Conservation (phyloP, 2,113 vertebrate species). For the Scytalopus superciliaris region DNA sequence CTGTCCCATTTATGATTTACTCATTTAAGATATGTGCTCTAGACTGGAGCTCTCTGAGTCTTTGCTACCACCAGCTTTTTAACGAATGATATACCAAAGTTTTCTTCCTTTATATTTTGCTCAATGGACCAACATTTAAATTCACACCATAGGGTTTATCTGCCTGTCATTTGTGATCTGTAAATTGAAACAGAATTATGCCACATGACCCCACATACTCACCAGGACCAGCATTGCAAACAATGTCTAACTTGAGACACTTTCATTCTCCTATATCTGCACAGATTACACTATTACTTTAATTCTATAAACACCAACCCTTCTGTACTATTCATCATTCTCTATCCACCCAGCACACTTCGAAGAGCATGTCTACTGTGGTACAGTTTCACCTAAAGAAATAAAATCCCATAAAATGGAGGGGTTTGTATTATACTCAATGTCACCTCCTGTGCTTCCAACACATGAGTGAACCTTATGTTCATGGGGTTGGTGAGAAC, state of each 20-base stretch:
- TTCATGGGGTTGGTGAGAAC: not conserved
- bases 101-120: not conserved
- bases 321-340: not conserved
- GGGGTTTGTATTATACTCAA: not conserved
- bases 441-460: not conserved
- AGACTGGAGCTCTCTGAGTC: not conserved
- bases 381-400: not conserved
- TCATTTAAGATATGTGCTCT: not conserved
- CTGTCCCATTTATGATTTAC: not conserved
- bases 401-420: not conserved
- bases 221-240: not conserved
- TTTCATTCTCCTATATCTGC: not conserved
- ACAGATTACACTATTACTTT: not conserved
- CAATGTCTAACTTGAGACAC: not conserved
- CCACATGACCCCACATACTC: not conserved
- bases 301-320: not conserved
- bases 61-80: not conserved
- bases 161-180: not conserved
- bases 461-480: not conserved
- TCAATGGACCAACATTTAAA: not conserved
- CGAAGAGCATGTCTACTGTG: not conserved
- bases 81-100: not conserved
- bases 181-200: not conserved
- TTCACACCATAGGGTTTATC: not conserved
- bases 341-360: not conserved